Conservation (phyloP, 2,113 vertebrate genomes). For the Dolichallabes microphthalmus region DNA sequence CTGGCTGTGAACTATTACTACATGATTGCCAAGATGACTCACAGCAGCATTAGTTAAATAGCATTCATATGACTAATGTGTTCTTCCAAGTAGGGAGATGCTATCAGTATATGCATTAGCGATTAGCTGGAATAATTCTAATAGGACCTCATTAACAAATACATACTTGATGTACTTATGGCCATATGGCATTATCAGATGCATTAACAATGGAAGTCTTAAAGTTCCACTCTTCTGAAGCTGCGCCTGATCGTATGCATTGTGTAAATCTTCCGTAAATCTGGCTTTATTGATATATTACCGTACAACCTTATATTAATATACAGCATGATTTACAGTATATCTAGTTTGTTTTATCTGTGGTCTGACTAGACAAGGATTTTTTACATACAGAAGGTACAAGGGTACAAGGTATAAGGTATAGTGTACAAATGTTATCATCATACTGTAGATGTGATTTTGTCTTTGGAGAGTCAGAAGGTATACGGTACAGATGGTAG, state of each 20-base stretch:
- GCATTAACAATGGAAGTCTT: not conserved
- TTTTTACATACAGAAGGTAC: too few relatives aligned
- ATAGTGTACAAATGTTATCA: not conserved
- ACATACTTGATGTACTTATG: too few relatives aligned
- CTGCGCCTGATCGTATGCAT: not conserved
- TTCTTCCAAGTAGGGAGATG: not conserved
- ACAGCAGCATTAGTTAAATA: slow-evolving; percentile 12
- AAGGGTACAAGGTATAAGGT: too few relatives aligned
- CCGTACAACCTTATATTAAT: not conserved
- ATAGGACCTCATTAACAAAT: not conserved
- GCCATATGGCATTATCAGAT: not conserved
- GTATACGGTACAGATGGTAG: not conserved
- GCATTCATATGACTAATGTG: slow-evolving; percentile 8
- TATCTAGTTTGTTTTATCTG: not conserved
- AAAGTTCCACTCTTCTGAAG: not conserved
- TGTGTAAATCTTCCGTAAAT: not conserved
- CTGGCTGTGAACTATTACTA: not conserved
- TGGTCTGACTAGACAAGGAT: not conserved
- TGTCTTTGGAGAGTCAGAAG: not conserved
- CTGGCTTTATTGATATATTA: not conserved
- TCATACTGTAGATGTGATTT: not conserved
- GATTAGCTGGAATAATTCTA: not conserved
- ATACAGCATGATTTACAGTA: not conserved
- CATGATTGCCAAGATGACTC: not conserved
- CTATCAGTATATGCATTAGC: not conserved